Percentiles rank a stretch among this genome's conserved stretches.
Evolutionary conservation across 1,140 invertebrate genomes (phyloP).

Genomic region (Drosophila navojoa): DNA sequence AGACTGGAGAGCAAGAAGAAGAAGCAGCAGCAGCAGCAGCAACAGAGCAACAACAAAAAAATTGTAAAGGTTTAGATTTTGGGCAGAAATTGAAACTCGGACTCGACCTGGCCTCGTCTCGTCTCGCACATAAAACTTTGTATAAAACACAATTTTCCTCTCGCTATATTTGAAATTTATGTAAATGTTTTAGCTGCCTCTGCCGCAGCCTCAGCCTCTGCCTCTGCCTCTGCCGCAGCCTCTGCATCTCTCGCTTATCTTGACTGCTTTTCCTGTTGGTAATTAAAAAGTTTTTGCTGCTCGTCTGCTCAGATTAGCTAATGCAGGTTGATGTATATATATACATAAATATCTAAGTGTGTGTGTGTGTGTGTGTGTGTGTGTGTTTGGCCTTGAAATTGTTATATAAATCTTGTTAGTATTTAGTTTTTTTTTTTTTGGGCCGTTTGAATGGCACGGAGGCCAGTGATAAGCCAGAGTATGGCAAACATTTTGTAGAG

Average conservation of each 20-base stretch:
- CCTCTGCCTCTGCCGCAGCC: background rate
- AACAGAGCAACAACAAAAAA: slow-evolving; percentile 13
- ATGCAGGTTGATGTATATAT: slow-evolving; percentile 49
- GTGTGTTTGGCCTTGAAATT: slow-evolving; percentile 52
- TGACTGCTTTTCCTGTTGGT: slow-evolving; percentile 48
- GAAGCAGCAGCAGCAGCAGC: too few species aligned
- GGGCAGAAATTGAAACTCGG: background rate
- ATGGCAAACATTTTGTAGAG: background rate
- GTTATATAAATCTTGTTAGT: slow-evolving; percentile 30
- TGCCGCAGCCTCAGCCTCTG: background rate
- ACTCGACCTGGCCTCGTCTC: slow-evolving; percentile 8
- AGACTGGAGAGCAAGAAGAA: background rate
- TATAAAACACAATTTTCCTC: slow-evolving; percentile 42
- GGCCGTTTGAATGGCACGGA: slow-evolving; percentile 15
- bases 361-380: slow-evolving; percentile 8
- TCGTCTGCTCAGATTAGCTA: slow-evolving; percentile 64
- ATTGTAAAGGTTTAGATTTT: slow-evolving; percentile 27
- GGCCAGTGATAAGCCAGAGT: slow-evolving; percentile 31
- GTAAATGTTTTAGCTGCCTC: slow-evolving; percentile 51
- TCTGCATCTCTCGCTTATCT: slow-evolving; percentile 19
- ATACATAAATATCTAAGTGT: too few species aligned
- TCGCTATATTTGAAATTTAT: slow-evolving; percentile 77
- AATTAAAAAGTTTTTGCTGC: slow-evolving; percentile 56
- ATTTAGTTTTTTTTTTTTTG: slow-evolving; percentile 16
- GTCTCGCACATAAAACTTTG: slow-evolving; percentile 48